Base-by-base conservation (phyloP, 2,888 invertebrate genomes). In the Caenorhabditis zanzibari region DNA sequence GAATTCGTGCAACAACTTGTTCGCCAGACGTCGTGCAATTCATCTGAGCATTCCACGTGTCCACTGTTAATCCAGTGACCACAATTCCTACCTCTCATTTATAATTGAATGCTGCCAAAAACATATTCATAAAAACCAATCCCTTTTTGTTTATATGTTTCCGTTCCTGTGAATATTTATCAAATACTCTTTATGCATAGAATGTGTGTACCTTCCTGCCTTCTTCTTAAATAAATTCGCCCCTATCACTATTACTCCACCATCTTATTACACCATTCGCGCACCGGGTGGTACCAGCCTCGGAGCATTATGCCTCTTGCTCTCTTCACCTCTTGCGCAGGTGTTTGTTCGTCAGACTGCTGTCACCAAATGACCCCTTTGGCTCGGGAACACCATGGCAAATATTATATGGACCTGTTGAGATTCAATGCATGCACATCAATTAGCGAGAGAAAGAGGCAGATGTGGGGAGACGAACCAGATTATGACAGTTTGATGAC, bases 1-100 rank as follows among this genome's bases (percentile, higher is more conserved):
- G 19, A 44, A 61, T 16, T 73, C 85, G n/a, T 88, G 88, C 75
- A 88, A 86, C 66, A 86, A 84, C 35, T 19, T 85, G 28, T 79
- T 85, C 68, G 75, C 79, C 16, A 79, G 86, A 47, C 80, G 87
- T 10, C 84, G 85, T 16, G 79, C 85, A n/a, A 76, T 71, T 24
- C 85, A 88, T 72, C 63, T 86, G 24, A 82, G 84, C 44, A 88
- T 88, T 74, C 86, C 88, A 71, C 81, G 84, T 41, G 85, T 87
- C 54, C 85, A 87, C 9, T 85, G 85, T 64, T 87, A 73, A 69
- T 12, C 26, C 52, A 14, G 35, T 61, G 38, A 66, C 41, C 7
- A 6, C 38, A 38, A 2, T 2, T 38, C 38, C 38, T 77, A 69
- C 69, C 77, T 77, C 77, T 52, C 59, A 49, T 47, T 64, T 68